These are phyloP conservation scores for Nephotettix cincticeps DNA, from an alignment of 1,140 invertebrate species.

Conservation along the genomic window DNA sequence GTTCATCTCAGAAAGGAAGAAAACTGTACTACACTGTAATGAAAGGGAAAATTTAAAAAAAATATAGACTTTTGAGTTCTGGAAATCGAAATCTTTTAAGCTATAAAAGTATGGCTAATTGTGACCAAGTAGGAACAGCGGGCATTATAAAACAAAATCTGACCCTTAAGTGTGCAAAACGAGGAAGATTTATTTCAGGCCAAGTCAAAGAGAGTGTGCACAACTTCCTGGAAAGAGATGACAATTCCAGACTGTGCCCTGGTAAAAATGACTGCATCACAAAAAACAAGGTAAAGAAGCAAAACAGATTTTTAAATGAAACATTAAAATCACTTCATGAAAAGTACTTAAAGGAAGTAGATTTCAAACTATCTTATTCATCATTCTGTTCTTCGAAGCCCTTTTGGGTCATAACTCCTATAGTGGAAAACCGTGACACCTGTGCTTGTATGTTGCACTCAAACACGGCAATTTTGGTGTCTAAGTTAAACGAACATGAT, in stretches of 20 bases:
- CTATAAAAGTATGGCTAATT: no score
- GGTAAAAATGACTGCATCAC: conserved; percentile 40
- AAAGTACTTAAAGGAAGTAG: neutral
- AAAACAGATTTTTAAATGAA: conserved; percentile 39
- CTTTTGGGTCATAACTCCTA: conserved; percentile 34
- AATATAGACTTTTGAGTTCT: neutral
- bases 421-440: conserved; percentile 32
- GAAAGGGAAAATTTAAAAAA: neutral
- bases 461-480: conserved; percentile 30
- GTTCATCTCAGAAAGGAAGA: neutral
- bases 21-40: neutral
- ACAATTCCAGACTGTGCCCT: conserved; percentile 25
- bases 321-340: conserved; percentile 38
- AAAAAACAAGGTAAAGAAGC: conserved; percentile 36
- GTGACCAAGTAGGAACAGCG: no score
- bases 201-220: neutral
- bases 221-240: neutral
- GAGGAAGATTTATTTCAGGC: neutral
- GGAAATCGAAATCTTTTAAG: no score
- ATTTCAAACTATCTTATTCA: conserved; percentile 26
- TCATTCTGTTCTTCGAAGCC: conserved; percentile 34
- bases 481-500: conserved; percentile 32
- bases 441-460: conserved; percentile 34
- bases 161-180: neutral
- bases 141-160: no score